A percentile compares a stretch with the other conserved stretches of the same genome.
Evolutionary conservation across 2,888 invertebrate genomes (phyloP).

Genomic region (Nomada fabriciana): DNA sequence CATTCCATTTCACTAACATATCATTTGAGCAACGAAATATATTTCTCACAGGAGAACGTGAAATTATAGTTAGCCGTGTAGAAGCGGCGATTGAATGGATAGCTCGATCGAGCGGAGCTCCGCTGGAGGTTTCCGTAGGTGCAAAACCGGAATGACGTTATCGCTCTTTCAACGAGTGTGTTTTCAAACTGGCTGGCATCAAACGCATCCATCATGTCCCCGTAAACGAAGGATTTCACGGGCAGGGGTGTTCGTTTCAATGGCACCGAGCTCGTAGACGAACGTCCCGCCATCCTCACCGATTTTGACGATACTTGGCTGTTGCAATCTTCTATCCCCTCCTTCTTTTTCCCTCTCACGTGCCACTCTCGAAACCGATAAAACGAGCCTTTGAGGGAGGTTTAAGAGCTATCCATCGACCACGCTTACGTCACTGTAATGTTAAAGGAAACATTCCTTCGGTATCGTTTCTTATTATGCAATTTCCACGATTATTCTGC

Average conservation of each 20-base stretch:
- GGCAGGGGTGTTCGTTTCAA: slow-evolving; percentile 53
- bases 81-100: slow-evolving; percentile 32
- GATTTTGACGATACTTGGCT: slow-evolving; percentile 57
- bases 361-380: slow-evolving; percentile 40
- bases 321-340: slow-evolving; percentile 35
- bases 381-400: slow-evolving; percentile 42
- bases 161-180: slow-evolving; percentile 56
- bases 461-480: too few species aligned
- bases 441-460: too few species aligned
- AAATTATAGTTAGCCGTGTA: slow-evolving; percentile 22
- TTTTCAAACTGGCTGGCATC: slow-evolving; percentile 57
- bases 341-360: neutral
- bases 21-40: neutral
- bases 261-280: slow-evolving; percentile 46
- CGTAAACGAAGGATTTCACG: slow-evolving; percentile 66
- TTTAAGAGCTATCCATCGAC: slow-evolving; percentile 37
- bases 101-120: slow-evolving; percentile 29
- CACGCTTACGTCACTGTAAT: too few species aligned
- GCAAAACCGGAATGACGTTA: slow-evolving; percentile 60
- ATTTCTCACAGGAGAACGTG: neutral
- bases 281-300: slow-evolving; percentile 29
- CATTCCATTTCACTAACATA: neutral
- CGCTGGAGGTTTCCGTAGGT: slow-evolving; percentile 33
- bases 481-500: too few species aligned
- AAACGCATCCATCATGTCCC: slow-evolving; percentile 68